Base-by-base conservation (phyloP, 2,797 vertebrate genomes). In the Muscicapa striata region DNA sequence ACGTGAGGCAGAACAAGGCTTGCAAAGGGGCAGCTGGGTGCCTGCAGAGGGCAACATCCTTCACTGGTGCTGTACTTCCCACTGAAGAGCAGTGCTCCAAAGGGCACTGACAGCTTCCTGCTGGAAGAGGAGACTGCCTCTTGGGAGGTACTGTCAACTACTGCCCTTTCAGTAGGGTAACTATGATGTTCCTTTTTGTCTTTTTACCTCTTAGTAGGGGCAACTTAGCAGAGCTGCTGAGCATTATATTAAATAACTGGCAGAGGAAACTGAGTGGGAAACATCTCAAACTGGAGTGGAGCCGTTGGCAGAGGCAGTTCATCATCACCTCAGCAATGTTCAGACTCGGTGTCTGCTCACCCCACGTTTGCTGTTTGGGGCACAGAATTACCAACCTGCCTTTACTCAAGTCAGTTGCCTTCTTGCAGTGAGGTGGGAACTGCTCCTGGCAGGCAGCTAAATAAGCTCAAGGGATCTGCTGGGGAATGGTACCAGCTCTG, bases 381-480 rank as follows among this genome's bases (percentile, higher is more conserved):
- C 84, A 74, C 90, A 87, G 84, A 68, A 89, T 84, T 93, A 94
- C 91, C 94, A 64, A 57, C 54, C 96, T 96, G 95, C 95, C 95
- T 95, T 94, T 90, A 58, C 79, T 91, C 61, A 59, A 88, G 94
- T 88, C 62, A 69, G 55, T 95, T 96, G 96, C 95, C 96, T 96
- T 96, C 88, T 91, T 87, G 85, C 95, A 87, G 92, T 45, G 84
- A 95, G 89, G 85, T 91, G 74, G 80, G 83, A 76, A 57, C 57
- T 84, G 88, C 91, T 96, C 59, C 94, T 86, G 57, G 84, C 55
- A 79, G 83, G 67, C 75, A 68, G 61, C 70, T 79, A 36, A 67
- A 45, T 51, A 52, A 66, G 66, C 27, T 81, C 57, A 4, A 78
- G 69, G 36, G 74, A 45, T 80, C 74, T 85, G 77, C 82, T 93